A percentile compares a stretch with the other conserved stretches of the same genome.
These are phyloP conservation scores for Cyclina sinensis DNA, from an alignment of 1,140 invertebrate genomes.

Conservation along the genomic window DNA sequence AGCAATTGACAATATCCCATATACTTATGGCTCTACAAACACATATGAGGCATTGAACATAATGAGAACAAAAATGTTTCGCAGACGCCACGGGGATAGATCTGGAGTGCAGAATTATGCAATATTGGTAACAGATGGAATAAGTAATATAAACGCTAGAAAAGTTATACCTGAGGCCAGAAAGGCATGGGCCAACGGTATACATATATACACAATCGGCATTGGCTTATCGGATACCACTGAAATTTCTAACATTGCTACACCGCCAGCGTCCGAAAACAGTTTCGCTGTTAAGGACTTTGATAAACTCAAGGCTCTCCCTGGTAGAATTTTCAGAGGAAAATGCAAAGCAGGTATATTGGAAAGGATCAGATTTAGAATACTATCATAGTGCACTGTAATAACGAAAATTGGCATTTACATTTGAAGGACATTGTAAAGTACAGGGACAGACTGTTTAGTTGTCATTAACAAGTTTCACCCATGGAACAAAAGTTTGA, in stretches of 20 bases:
- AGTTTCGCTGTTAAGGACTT: slow-evolving; percentile 78
- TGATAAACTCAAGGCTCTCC: slow-evolving; percentile 76
- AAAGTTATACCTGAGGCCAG: slow-evolving; percentile 74
- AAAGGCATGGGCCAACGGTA: slow-evolving; percentile 41
- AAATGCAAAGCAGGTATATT: slow-evolving; percentile 17
- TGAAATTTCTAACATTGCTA: slow-evolving; percentile 76
- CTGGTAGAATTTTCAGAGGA: slow-evolving; percentile 42
- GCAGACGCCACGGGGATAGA: slow-evolving; percentile 70
- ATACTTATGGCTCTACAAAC: slow-evolving; percentile 51
- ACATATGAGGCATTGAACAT: slow-evolving; percentile 64
- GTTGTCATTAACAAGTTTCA: too few species aligned
- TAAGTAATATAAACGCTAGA: slow-evolving; percentile 73
- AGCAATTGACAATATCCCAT: slow-evolving; percentile 68
- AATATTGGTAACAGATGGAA: slow-evolving; percentile 77
- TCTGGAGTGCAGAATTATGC: slow-evolving; percentile 70
- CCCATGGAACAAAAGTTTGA: too few species aligned
- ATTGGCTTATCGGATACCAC: slow-evolving; percentile 77
- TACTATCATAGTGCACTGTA: neutral
- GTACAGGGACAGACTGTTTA: too few species aligned
- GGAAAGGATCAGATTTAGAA: neutral
- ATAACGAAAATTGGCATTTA: neutral
- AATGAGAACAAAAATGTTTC: slow-evolving; percentile 68
- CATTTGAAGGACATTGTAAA: neutral
- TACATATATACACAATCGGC: slow-evolving; percentile 78
- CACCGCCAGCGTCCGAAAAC: slow-evolving; percentile 73